Base-by-base conservation (phyloP, 2,797 vertebrate species). In the Smutsia temminckii region DNA sequence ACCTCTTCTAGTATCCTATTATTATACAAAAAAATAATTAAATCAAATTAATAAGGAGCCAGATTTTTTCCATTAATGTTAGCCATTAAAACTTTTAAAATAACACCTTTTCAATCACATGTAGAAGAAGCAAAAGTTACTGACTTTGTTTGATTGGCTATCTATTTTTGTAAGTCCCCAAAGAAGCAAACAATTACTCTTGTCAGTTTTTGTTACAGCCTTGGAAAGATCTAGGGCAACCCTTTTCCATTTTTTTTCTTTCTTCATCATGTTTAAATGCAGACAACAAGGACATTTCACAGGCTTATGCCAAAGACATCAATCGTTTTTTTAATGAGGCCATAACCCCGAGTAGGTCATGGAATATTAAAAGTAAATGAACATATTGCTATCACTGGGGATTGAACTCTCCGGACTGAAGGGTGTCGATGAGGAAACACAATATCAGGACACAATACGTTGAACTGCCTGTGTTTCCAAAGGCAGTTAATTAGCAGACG, bases 291-390 rank as follows among this genome's bases (percentile, higher is more conserved):
- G 95, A 89, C 80, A 95, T 69, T 96, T 95, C 85, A 80, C 75
- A 90, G 79, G 89, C 87, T 85, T 72, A 90, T 55, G 87, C 88
- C 93, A 96, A 95, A 95, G 91, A 97, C 91, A 96, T 95, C 95
- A 95, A 96, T 95, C 75, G 95, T 46, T 95, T 97, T 46, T 96
- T 97, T 96, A 98, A 97, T 97, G 97, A 97, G 97, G 95, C 91
- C 95, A 72, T 94, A 96, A 96, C 96, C 94, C 94, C 79, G 85
- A 93, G 87, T 97, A 96, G 96, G 95, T 97, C 97, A 96, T 80
- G 78, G 96, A 97, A 96, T 97, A 97, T 97, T 97, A 97, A 97
- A 97, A 97, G 97, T 97, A 97, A 96, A 96, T 95, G 95, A 98
- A 96, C 93, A 90, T 95, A 95, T 95, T 97, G 89, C 94, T 96